A percentile compares a stretch with the other conserved stretches of the same genome.
Evolutionary conservation across 2,888 invertebrate genomes (phyloP).

Genomic region (Philhelius pedissequus): DNA sequence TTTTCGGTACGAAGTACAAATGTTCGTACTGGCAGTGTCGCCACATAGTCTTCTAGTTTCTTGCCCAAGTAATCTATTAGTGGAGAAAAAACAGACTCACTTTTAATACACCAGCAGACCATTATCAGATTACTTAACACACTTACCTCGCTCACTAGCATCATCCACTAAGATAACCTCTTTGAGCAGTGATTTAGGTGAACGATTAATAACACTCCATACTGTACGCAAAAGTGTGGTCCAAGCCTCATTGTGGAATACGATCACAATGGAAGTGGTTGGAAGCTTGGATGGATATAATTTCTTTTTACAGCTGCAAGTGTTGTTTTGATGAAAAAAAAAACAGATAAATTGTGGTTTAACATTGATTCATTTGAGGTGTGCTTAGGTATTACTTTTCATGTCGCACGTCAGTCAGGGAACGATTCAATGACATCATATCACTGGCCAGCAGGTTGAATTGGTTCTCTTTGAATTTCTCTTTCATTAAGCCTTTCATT

Average conservation of each 20-base stretch:
- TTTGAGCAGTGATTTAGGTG: conserved; percentile 90
- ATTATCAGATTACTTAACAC: conserved; percentile 10
- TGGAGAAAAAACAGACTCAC: conserved; percentile 71
- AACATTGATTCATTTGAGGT: not conserved
- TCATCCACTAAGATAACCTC: conserved; percentile 99
- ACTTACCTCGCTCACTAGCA: conserved; percentile 93
- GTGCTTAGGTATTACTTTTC: conserved; percentile 85
- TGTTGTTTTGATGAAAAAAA: conserved; percentile 51
- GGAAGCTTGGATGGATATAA: conserved; percentile 89
- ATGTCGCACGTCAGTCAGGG: conserved; percentile 94
- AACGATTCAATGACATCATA: conserved; percentile 97
- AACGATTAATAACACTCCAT: conserved; percentile 97
- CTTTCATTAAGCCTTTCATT: conserved; percentile 92
- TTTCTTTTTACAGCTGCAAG: conserved; percentile 88
- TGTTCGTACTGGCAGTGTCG: conserved; percentile 90
- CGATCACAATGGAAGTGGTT: conserved; percentile 97
- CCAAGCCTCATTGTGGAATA: conserved; percentile 99
- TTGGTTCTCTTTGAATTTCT: conserved; percentile 98
- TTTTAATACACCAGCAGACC: conserved; percentile 16
- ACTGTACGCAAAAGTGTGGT: conserved; percentile 96
- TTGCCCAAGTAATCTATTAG: conserved; percentile 90
- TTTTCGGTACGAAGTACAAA: conserved; percentile 93
- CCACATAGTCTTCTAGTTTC: conserved; percentile 93
- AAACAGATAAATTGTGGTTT: not conserved
- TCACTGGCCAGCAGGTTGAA: conserved; percentile 99